Percentiles rank a stretch among this genome's conserved stretches.
phyloP scores from a whole-genome alignment of 2,888 invertebrate genomes.

The Saturnia pavonia region DNA sequence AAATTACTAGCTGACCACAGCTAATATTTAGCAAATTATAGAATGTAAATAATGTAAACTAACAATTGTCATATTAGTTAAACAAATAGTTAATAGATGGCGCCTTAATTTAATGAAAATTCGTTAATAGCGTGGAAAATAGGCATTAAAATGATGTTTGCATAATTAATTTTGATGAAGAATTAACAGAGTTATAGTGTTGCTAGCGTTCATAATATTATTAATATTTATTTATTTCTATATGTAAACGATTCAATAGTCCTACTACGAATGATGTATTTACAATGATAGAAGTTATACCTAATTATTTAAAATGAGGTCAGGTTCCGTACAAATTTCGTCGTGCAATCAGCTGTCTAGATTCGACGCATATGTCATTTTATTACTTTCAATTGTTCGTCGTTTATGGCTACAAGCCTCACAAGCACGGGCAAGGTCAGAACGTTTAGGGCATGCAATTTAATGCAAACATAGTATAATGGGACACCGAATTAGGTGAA shows the following conservation, averaged over 20 bases:
- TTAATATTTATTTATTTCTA: no score
- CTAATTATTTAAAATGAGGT: slow-evolving; percentile 22
- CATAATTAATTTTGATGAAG: no score
- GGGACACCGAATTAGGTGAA: slow-evolving; percentile 37
- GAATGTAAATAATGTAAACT: no score
- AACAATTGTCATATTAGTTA: no score
- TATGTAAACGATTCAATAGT: no score
- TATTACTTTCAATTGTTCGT: slow-evolving; percentile 72
- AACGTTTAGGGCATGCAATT: slow-evolving; percentile 63
- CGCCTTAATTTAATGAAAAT: neutral
- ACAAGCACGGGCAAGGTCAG: slow-evolving; percentile 54
- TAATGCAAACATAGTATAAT: slow-evolving; percentile 50
- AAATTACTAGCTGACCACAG: neutral
- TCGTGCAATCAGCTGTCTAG: slow-evolving; percentile 47
- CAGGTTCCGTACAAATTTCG: slow-evolving; percentile 34
- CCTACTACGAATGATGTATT: slow-evolving; percentile 14
- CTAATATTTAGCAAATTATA: no score
- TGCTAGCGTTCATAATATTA: no score
- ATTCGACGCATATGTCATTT: slow-evolving; percentile 51
- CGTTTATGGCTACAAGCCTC: slow-evolving; percentile 55
- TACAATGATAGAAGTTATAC: slow-evolving; percentile 17
- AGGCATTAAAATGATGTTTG: no score
- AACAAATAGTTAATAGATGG: no score
- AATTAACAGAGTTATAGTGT: no score
- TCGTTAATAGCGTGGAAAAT: no score